Base-by-base conservation (phyloP, 2,888 invertebrate species). In the Acanthopleura granulata region DNA sequence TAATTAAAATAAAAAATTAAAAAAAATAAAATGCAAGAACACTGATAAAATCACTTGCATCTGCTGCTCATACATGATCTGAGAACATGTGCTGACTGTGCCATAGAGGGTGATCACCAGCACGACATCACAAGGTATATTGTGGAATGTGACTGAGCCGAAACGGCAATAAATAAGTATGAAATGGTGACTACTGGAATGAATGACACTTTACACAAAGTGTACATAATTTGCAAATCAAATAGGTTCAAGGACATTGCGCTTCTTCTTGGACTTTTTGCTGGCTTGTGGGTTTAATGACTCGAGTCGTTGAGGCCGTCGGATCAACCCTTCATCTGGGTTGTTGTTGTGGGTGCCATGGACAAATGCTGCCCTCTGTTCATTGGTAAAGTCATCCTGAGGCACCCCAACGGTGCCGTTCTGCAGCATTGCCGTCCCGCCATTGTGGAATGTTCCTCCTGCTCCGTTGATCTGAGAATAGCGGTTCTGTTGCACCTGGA, bases 401-500 rank as follows among this genome's bases (percentile, higher is more conserved):
- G 18, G 22, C 1, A 22, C 40, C 3, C n/a, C n/a, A 69, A 27
- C n/a, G 74, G 90, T 90, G 12, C 92, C 90, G 81, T 93, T 93
- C 80, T 91, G 91, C 78, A 93, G 90, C 74, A 92, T 91, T 83
- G 93, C 92, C 80, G 92, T 92, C 6, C n/a, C 22, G 6, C 57
- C 12, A 12, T 57, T 57, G 3, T 57, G 57, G 29, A 27, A 66
- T 6, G 3, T 22, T 27, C 9, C 66, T 16, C 66, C 66, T 16
- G 22, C 66, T 27, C 66, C 66, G 25, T 66, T 66, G 6, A 66
- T 22, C 3, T 16, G 16, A 27, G 66, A 3, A 22, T 57, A 57
- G n/a, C 57, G 18, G 4, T 27, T 27, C 27, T 27, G 66, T 14
- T 66, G 27, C 25, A 27, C 16, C 29, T 66, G 66, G 4, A 66